phyloP scores from a whole-genome alignment of 2,797 vertebrate genomes.

The Ctenosaura bakeri region DNA sequence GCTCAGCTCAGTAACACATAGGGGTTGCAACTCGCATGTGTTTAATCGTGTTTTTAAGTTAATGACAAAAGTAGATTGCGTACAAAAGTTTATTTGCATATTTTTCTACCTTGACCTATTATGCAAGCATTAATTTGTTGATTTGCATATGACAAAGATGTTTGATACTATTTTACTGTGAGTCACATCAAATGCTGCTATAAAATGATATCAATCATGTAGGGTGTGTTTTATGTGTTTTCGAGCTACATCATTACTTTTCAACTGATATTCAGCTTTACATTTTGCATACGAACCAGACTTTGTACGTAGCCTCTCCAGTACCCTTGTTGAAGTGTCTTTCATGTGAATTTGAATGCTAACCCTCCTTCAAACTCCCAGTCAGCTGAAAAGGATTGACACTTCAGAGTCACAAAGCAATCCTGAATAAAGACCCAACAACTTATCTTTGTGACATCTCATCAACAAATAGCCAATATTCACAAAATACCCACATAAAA shows the following conservation, averaged over 20 bases:
- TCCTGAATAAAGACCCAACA: conserved; percentile 24
- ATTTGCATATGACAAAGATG: conserved; percentile 72
- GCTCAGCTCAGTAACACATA: conserved; percentile 29
- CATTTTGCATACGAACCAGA: conserved; percentile 35
- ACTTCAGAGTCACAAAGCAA: background rate
- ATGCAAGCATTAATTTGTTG: conserved; percentile 66
- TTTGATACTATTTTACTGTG: conserved; percentile 61
- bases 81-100: conserved; percentile 73
- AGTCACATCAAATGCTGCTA: conserved; percentile 61
- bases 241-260: conserved; percentile 39
- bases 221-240: conserved; percentile 32
- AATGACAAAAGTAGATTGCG: conserved; percentile 62
- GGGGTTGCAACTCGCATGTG: conserved; percentile 54
- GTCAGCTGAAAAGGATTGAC: background rate
- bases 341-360: conserved; percentile 45
- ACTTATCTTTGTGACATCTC: background rate
- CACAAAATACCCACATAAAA: rapidly evolving
- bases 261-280: conserved; percentile 40
- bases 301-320: conserved; percentile 25
- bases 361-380: background rate
- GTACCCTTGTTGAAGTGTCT: conserved; percentile 34
- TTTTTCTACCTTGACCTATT: conserved; percentile 69
- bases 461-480: background rate
- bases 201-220: conserved; percentile 32
- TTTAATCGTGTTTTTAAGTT: conserved; percentile 61